Base-by-base conservation (phyloP, 1,140 invertebrate genomes). In the Triops longicaudatus region DNA sequence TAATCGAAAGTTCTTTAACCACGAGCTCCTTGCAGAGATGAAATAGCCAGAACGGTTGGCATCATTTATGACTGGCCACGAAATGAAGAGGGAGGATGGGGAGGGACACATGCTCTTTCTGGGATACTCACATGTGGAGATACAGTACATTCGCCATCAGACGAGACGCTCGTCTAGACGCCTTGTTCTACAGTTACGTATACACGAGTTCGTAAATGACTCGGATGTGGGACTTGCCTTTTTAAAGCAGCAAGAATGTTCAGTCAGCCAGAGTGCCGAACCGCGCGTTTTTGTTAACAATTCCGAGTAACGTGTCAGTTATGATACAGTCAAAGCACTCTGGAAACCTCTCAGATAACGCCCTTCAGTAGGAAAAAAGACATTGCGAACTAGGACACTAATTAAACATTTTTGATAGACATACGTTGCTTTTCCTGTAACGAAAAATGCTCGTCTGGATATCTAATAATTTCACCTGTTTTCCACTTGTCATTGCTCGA, bases 1-100 rank as follows among this genome's bases (percentile, higher is more conserved):
- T 63, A 22, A 63, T 17, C 14, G 50, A 63, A 63, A 17, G 50
- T 63, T 63, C 2, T 37, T 37, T 74, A 22, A 44, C 73, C 31
- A 17, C 78, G 26, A 76, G 31, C 37, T 41, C 43, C 77, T 1
- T 31, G 17, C 63, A 75, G 73, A 12, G 71, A 17, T 41, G 78
- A 63, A 26, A 74, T 44, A 37, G 14, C 37, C 27, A 71, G 76
- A 76, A 9, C 37, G 73, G 37, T 74, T 41, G 43, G 37, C 73
- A 22, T 74, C 37, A 74, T 26, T 28, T 27, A 26, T 26, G 27
- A 50, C 28, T 17, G 27, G 41, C 42, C 27, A 42, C 17, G 31
- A 26, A 22, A 74, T 26, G 28, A 71, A 17, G 42, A 50, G 26
- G 27, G 28, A 12, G 43, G 28, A 11, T 10, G 17, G 74, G 14